Base-by-base conservation (phyloP, 2,797 vertebrate genomes). In the Caiman crocodilus region DNA sequence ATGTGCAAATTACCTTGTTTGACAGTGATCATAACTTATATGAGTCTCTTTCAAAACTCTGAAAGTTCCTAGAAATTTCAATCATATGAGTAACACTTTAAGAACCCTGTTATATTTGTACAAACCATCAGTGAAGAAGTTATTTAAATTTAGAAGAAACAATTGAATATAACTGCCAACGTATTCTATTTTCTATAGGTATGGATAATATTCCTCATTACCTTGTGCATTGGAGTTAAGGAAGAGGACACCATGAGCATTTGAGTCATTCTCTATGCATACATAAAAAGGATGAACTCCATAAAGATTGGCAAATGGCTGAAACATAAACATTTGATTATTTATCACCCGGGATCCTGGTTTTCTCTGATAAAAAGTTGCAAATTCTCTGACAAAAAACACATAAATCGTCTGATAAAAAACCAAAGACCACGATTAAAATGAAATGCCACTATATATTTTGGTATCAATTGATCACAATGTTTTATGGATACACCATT, bases 141-240 rank as follows among this genome's bases (percentile, higher is more conserved):
- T 71, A 50, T 73, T 88, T 61, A 58, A 82, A 67, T 69, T 90
- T 94, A 76, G 11, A 9, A 73, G 65, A 79, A 75, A 84, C 71
- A 69, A 80, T 67, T 75, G 65, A 75, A 78, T 20, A 21, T 81
- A 17, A 6, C 23, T 63, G 28, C 8, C 77, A 28, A 71, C 77
- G 59, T 59, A 57, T 60, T 23, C 7, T 59, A 15, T 35, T 84
- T 85, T 75, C 17, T 79, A 50, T 73, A 55, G 26, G 23, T 61
- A 35, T 2, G 60, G 28, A 14, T 4, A 82, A 78, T 55, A 0
- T 56, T 65, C 74, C 15, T 76, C 80, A 78, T 94, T 96, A 97
- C 96, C 96, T 97, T 96, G 97, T 20, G 95, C 95, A 86, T 88
- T 97, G 75, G 96, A 93, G 91, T 97, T 98, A 83, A 97, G 94